Evolutionary conservation across 53 echinoderm and acorn worm genomes (phyloP), one percentile per base, ranked within the genome.

Genomic region (Henricia sp.): DNA sequence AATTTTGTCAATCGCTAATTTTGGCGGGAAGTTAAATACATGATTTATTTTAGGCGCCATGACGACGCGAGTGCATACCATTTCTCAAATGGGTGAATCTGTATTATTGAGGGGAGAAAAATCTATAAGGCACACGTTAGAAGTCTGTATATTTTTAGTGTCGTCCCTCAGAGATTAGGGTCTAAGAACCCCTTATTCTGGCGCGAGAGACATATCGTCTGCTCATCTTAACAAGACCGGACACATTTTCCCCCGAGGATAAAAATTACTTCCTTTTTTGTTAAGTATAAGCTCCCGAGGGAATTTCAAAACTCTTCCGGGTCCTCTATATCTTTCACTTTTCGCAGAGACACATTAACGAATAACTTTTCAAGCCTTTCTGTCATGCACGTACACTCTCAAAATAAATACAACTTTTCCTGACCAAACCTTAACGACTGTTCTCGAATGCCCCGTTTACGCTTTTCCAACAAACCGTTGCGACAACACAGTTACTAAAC

Each of bases 71-170:
- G 23, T 52, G 37, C 52, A 54, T 36, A 37, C 36, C 55, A 73
- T 73, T 54, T 52, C 73, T 54, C 73, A 25, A 29, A 51, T 32
- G 72, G 30, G 72, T 72, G 72, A 72, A 72, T 52, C 52, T 29
- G 73, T 19, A 21, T 32, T 52, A 25, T 73, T 64, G 39, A 50
- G 9, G 19, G 13, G 62, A 34, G 54, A 55, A 73, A 68, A 73
- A 53, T 54, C 73, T 42, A 54, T 73, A 73, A 73, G 73, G 73
- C 73, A 73, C 73, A 30, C 52, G 73, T 73, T 73, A 52, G 21
- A 52, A 17, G 35, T n/a, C n/a, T n/a, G n/a, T 12, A n/a, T 21
- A 37, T 73, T 35, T 73, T 34, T 25, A 73, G 73, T 54, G 9
- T 54, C 73, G 2, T 36, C 38, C 54, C 36, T 54, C 12, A n/a